These are phyloP conservation scores for Notolabrus celidotus DNA, from an alignment of 2,797 vertebrate genomes.

Conservation along the genomic window DNA sequence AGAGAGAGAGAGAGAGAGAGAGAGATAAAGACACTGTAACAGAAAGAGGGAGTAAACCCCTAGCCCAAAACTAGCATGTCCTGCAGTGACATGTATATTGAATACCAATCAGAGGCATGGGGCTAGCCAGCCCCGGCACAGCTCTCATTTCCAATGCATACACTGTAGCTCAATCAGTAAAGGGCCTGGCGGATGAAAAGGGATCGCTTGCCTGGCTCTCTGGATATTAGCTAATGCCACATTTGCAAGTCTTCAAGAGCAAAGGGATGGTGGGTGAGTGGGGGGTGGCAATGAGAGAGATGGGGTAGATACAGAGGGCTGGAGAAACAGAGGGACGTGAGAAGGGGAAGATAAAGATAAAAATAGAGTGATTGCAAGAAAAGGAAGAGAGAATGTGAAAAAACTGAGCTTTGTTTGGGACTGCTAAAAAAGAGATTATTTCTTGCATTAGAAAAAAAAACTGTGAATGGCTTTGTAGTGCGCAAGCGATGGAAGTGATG, in stretches of 20 bases:
- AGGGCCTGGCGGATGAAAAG: conserved; percentile 93
- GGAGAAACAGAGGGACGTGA: conserved; percentile 60
- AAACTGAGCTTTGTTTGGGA: conserved; percentile 83
- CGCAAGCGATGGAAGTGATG: conserved; percentile 94
- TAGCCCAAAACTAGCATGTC: conserved; percentile 81
- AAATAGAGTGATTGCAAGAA: conserved; percentile 32
- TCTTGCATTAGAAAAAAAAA: conserved; percentile 82
- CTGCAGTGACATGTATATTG: conserved; percentile 94
- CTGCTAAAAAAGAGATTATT: conserved; percentile 85
- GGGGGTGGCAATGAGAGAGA: conserved; percentile 75
- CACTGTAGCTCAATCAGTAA: conserved; percentile 94
- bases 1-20: conserved; percentile 30
- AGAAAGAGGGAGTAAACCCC: conserved; percentile 75
- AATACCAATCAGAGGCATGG: conserved; percentile 95
- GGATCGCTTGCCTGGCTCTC: conserved; percentile 86
- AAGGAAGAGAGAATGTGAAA: conserved; percentile 55
- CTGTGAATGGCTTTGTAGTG: conserved; percentile 95
- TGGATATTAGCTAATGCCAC: conserved; percentile 99
- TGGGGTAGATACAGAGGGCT: conserved; percentile 64
- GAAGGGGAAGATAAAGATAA: conserved; percentile 54
- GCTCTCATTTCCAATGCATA: conserved; percentile 96
- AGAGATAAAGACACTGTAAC: conserved; percentile 35
- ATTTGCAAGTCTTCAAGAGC: conserved; percentile 98
- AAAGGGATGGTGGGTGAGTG: conserved; percentile 56
- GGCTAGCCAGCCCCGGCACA: conserved; percentile 87